A percentile compares a stretch with the other conserved stretches of the same genome.
Evolutionary conservation across 2,888 invertebrate species (phyloP).

Genomic region (Orthosia cruda): DNA sequence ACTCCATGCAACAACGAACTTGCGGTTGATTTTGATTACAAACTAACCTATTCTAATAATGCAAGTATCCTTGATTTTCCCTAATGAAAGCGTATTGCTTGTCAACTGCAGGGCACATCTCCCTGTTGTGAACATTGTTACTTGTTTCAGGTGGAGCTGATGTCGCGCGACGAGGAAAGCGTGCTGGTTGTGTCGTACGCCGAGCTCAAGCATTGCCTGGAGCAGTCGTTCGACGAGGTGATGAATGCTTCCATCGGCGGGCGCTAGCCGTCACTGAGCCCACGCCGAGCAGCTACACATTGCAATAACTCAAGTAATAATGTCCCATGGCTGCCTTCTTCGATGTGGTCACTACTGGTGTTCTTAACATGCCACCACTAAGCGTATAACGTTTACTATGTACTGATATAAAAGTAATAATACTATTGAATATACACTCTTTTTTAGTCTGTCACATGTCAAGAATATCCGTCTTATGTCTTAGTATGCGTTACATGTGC

Average conservation of each 20-base stretch:
- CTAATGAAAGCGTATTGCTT: background rate
- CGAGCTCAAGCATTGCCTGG: constrained; percentile 98
- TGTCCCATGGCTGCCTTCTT: constrained; percentile 57
- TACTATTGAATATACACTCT: constrained; percentile 26
- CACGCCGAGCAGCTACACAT: constrained; percentile 54
- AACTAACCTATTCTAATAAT: background rate
- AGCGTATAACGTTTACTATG: constrained; percentile 23
- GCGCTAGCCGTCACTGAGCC: constrained; percentile 49
- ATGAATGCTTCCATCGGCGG: constrained; percentile 87
- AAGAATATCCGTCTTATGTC: constrained; percentile 40
- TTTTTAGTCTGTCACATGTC: constrained; percentile 45
- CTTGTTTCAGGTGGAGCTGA: constrained; percentile 95
- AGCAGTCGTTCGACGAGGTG: constrained; percentile 97
- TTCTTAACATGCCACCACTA: constrained; percentile 51
- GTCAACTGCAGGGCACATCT: background rate
- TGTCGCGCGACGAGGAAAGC: constrained; percentile 99
- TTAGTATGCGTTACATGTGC: constrained; percentile 54
- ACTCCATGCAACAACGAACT: no score
- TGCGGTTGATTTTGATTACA: background rate
- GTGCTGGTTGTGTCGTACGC: constrained; percentile 98
- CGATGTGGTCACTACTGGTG: constrained; percentile 35
- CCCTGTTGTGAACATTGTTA: background rate
- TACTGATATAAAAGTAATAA: constrained; percentile 40
- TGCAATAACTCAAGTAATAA: constrained; percentile 61
- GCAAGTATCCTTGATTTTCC: no score